phyloP scores from a whole-genome alignment of 2,888 invertebrate genomes.

The Linnaemya tessellans region DNA sequence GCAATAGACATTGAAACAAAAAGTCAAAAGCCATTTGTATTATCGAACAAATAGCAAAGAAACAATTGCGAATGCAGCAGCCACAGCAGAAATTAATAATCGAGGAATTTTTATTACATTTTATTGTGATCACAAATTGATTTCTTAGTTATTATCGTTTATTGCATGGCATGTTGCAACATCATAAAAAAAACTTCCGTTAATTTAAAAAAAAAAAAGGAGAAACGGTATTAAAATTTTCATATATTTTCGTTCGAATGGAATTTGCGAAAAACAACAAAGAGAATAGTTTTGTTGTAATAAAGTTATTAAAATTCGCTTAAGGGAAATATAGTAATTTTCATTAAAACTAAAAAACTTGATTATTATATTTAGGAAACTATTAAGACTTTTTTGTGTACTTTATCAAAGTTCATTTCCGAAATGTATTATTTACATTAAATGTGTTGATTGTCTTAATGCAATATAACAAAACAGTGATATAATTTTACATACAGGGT shows the following conservation, averaged over 20 bases:
- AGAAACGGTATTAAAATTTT: background rate
- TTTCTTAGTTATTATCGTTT: conserved; percentile 16
- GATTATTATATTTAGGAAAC: background rate
- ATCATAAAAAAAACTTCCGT: conserved; percentile 42
- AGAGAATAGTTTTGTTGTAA: background rate
- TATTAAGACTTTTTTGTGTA: too few species aligned
- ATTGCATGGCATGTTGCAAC: conserved; percentile 20
- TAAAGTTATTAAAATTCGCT: conserved; percentile 4
- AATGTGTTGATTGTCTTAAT: background rate
- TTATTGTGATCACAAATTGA: conserved; percentile 52
- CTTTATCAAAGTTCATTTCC: background rate
- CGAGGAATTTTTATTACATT: conserved; percentile 46
- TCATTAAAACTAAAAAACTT: background rate
- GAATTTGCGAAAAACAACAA: background rate
- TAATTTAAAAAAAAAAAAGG: background rate
- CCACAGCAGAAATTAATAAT: conserved; percentile 34
- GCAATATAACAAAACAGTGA: background rate
- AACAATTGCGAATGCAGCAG: conserved; percentile 12
- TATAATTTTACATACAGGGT: too few species aligned
- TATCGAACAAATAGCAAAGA: conserved; percentile 45
- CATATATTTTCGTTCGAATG: background rate
- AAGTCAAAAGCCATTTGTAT: conserved; percentile 7
- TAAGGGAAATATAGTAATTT: background rate
- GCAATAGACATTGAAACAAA: conserved; percentile 53
- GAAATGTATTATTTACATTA: background rate